phyloP scores from a whole-genome alignment of 1,140 invertebrate genomes.

The Pseudomyrmex concolor region DNA sequence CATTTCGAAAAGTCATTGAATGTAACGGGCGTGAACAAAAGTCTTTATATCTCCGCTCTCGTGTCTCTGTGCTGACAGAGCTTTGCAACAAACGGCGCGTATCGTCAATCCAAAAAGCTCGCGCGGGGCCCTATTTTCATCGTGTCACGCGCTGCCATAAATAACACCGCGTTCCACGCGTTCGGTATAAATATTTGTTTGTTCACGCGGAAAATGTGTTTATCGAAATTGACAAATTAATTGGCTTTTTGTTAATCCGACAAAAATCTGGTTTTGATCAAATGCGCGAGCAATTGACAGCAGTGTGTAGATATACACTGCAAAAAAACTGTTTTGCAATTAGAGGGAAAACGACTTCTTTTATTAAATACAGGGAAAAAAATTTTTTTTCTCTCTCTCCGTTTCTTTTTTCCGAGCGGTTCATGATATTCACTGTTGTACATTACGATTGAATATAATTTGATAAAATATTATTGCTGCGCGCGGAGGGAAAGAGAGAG shows the following conservation, averaged over 20 bases:
- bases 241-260: constrained; percentile 45
- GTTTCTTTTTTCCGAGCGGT: neutral
- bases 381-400: neutral
- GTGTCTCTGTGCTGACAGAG: constrained; percentile 16
- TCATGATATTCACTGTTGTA: neutral
- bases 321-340: constrained; percentile 29
- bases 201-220: constrained; percentile 44
- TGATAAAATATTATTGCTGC: neutral
- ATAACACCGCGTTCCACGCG: constrained; percentile 31
- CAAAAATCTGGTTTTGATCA: constrained; percentile 53
- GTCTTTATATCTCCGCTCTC: constrained; percentile 15
- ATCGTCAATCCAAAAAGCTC: constrained; percentile 40
- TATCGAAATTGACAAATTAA: constrained; percentile 61
- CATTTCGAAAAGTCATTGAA: constrained; percentile 18
- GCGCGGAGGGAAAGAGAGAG: too few relatives aligned
- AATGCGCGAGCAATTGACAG: constrained; percentile 39
- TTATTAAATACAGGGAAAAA: neutral
- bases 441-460: neutral
- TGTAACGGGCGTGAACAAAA: constrained; percentile 16
- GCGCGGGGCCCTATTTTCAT: constrained; percentile 36
- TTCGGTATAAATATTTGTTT: constrained; percentile 54
- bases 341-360: neutral
- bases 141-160: constrained; percentile 46
- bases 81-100: neutral
- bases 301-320: neutral